Conservation (phyloP, 2,113 vertebrate species). For the Caloenas nicobarica region DNA sequence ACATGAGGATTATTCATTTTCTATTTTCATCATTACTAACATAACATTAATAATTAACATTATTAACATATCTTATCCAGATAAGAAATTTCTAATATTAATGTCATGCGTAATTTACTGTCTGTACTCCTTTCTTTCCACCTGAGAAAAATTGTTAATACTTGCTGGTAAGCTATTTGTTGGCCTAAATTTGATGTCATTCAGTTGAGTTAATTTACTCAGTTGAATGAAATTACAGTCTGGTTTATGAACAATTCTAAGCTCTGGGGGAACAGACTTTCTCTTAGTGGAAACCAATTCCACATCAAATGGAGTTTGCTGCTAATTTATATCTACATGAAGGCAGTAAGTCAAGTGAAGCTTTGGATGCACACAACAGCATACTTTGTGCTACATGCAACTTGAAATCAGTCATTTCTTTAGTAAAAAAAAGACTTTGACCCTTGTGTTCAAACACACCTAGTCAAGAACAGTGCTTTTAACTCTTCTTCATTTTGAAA, state of each 20-base stretch:
- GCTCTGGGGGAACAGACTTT: neutral
- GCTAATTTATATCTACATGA: neutral
- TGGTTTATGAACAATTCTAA: neutral
- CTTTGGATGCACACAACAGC: neutral
- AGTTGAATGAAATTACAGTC: neutral
- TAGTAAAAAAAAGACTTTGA: neutral
- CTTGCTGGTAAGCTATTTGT: neutral
- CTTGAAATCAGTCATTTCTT: neutral
- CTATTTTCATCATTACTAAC: neutral
- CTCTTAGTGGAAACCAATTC: neutral
- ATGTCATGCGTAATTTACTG: neutral
- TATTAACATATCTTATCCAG: neutral
- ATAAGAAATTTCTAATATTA: neutral
- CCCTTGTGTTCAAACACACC: neutral
- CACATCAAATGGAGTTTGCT: neutral
- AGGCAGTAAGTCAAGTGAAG: neutral
- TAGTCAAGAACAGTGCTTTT: neutral
- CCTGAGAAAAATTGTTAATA: neutral
- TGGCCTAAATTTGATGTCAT: neutral
- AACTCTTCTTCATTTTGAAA: neutral
- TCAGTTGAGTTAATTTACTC: neutral
- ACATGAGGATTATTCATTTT: neutral
- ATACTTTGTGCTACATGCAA: neutral
- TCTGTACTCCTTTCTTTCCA: neutral
- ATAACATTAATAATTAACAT: neutral